phyloP scores from a whole-genome alignment of 1,140 invertebrate genomes.

The Neodiprion fabricii region DNA sequence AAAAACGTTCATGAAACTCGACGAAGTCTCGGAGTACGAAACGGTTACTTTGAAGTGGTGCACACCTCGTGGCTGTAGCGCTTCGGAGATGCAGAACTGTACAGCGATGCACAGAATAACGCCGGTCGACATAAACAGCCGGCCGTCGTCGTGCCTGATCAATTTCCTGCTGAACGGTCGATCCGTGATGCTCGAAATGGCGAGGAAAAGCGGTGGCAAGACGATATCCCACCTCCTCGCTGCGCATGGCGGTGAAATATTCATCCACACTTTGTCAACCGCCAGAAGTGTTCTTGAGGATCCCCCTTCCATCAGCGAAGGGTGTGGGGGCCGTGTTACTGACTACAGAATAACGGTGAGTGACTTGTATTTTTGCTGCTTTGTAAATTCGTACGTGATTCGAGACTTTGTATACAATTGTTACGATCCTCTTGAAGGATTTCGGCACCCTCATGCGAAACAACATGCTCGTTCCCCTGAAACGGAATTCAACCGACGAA shows the following conservation, averaged over 20 bases:
- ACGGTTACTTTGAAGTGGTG: slow-evolving; percentile 95
- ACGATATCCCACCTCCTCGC: slow-evolving; percentile 92
- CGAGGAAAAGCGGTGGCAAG: slow-evolving; percentile 83
- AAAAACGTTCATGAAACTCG: slow-evolving; percentile 55
- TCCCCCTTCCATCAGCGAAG: slow-evolving; percentile 93
- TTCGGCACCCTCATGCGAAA: slow-evolving; percentile 89
- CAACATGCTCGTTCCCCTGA: slow-evolving; percentile 79
- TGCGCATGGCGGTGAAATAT: slow-evolving; percentile 95
- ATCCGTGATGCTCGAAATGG: slow-evolving; percentile 95
- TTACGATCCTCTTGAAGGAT: slow-evolving; percentile 66
- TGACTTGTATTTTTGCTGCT: slow-evolving; percentile 19
- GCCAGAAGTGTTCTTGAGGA: slow-evolving; percentile 90
- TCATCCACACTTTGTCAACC: slow-evolving; percentile 90
- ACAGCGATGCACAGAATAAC: slow-evolving; percentile 88
- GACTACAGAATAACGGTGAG: slow-evolving; percentile 81
- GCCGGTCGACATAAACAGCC: slow-evolving; percentile 93
- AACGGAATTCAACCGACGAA: slow-evolving; percentile 51
- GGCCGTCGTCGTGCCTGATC: slow-evolving; percentile 94
- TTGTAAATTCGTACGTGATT: not conserved
- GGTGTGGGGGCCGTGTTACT: slow-evolving; percentile 89
- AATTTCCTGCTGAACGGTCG: slow-evolving; percentile 94
- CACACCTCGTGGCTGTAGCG: slow-evolving; percentile 86
- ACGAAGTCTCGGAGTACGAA: slow-evolving; percentile 74
- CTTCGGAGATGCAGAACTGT: slow-evolving; percentile 79
- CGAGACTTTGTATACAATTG: slow-evolving; percentile 8